Conservation (phyloP, 37 sponge, comb jelly and placozoan species). For the Amphimedon queenslandica region DNA sequence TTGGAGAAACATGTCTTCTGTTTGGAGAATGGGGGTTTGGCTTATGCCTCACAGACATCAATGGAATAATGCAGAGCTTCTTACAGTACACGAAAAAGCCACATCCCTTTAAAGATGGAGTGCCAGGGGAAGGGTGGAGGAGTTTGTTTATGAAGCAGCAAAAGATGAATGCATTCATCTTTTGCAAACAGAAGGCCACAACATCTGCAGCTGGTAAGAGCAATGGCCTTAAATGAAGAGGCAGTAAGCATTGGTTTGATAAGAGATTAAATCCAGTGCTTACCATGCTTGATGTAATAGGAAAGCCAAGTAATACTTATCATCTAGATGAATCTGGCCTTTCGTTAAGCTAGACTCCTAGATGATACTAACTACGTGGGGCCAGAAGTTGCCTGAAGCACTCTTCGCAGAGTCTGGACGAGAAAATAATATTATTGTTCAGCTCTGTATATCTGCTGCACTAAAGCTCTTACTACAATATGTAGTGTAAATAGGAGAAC, state of each 20-base stretch:
- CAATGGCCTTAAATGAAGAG: not conserved
- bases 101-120: constrained; percentile 22
- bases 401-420: constrained; percentile 22
- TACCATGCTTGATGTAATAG: not conserved
- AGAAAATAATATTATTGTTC: constrained; percentile 26
- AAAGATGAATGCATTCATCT: constrained; percentile 13
- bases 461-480: constrained; percentile 38
- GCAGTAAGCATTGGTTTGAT: not conserved
- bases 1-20: not conserved
- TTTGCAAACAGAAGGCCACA: constrained; percentile 16
- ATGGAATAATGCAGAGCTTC: constrained; percentile 18
- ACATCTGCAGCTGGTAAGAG: constrained; percentile 9
- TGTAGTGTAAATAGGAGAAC: constrained; percentile 30
- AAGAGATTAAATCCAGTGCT: not conserved
- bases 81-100: constrained; percentile 8
- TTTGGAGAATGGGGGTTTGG: constrained; percentile 6
- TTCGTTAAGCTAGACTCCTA: not conserved
- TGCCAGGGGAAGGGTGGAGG: constrained; percentile 37
- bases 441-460: constrained; percentile 30
- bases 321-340: constrained; percentile 37
- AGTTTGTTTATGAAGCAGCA: constrained; percentile 20
- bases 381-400: constrained; percentile 18
- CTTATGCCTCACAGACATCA: not conserved
- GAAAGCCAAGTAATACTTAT: constrained; percentile 6
- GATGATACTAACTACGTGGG: constrained; percentile 15